Base-by-base conservation (phyloP, 1,140 invertebrate species). In the Asbolus verrucosus region DNA sequence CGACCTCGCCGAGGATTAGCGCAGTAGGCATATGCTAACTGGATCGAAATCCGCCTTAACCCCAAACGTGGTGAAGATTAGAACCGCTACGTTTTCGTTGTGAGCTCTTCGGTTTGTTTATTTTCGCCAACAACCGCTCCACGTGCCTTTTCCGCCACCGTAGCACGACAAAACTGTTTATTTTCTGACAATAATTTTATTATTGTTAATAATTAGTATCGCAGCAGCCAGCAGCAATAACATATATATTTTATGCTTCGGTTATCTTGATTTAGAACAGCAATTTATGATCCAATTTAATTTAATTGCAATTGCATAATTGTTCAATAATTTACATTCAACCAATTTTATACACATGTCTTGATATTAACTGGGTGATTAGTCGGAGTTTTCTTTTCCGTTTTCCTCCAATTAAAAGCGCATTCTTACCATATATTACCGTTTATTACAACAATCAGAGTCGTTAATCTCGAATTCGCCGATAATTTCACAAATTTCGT, bases 281-380 rank as follows among this genome's bases (percentile, higher is more conserved):
- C 46, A 54, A 54, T 54, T 54, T 54, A 54, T 11, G 46, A 54
- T 54, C 46, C 46, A 54, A 54, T 54, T 54, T 54, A 54, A 54
- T 27, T 54, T 54, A 27, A 54, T 54, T 24, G 27, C 46, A 27
- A 54, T 54, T 54, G 46, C 27, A 13, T 54, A 54, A 54, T 54
- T 54, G 46, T 54, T 9, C 46, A 54, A 54, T 54, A 54, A 54
- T 54, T 54, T 54, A 54, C 46, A 27, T 54, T 54, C 24, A 43
- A 54, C 19, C 46, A 24, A 54, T 27, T 54, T 54, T 54, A 54
- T 54, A 24, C n/a, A n/a, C 19, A 50, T 21, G 21, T 54, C 27
- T 27, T 54, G 46, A 54, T 54, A 14, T 54, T 54, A 31, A 27
- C n/a, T 27, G 8, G 46, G 46, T 43, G 11, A 6, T 54, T 54